These are phyloP conservation scores for Podargus strigoides DNA, from an alignment of 2,797 vertebrate species.

Conservation along the genomic window DNA sequence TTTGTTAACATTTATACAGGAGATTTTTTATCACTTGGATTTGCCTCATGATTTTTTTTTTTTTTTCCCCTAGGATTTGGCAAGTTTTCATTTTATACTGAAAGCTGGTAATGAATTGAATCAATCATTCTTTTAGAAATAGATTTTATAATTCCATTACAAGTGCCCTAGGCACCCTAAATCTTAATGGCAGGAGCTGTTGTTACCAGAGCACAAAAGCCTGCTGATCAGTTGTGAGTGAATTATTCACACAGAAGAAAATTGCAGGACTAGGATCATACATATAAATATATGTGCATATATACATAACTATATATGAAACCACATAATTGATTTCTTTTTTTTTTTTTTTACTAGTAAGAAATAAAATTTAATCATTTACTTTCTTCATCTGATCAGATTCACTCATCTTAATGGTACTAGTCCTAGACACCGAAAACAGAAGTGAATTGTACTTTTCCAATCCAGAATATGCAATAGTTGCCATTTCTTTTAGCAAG, in stretches of 20 bases:
- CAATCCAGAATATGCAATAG: background rate
- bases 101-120: slow-evolving; percentile 23
- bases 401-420: background rate
- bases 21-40: slow-evolving; percentile 15
- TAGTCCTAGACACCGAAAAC: background rate
- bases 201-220: background rate
- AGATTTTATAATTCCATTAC: slow-evolving; percentile 49
- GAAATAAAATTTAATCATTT: background rate
- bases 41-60: background rate
- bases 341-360: background rate
- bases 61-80: background rate
- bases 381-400: background rate
- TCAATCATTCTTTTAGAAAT: slow-evolving; percentile 28
- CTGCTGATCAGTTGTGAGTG: background rate
- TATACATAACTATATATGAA: background rate
- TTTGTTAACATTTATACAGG: slow-evolving; percentile 1
- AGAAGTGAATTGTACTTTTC: background rate
- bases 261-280: background rate
- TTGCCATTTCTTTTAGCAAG: background rate
- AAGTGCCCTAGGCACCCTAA: background rate
- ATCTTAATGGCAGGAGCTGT: slow-evolving; percentile 12
- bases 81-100: slow-evolving; percentile 24
- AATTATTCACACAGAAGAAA: background rate
- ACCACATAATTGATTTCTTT: background rate
- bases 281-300: background rate